Evolutionary conservation across 1,140 invertebrate genomes (phyloP), one percentile per base, ranked within the genome.

Genomic region (Elymnias hypermnestra): DNA sequence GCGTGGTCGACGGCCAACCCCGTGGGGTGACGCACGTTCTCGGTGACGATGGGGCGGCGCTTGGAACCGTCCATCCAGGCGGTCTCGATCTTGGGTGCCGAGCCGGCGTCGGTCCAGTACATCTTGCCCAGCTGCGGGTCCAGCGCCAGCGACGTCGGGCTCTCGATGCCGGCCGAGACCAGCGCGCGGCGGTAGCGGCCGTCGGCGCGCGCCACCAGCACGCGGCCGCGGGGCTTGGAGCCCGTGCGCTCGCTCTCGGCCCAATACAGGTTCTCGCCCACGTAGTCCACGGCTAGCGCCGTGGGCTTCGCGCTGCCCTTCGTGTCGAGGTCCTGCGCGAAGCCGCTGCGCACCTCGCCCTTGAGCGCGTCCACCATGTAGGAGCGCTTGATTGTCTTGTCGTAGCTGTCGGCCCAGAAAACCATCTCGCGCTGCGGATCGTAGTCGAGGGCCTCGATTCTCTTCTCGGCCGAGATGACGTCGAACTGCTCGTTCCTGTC

Each of bases 41-140:
- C 93, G 0, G 90, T 91, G 1, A 98, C 92, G 1, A 99, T 66
- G 0, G 93, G 90, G 49, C 92, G 88, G 3, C 96, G 88, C 66
- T 94, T 94, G 0, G 91, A 94, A 0, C 98, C 98, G 65, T 98
- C 97, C 95, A 99, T 97, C 96, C 96, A 98, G 7, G 95, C 90
- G 0, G 92, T 90, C 75, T 97, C 95, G 42, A 98, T 97, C 72
- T 95, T 93, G 3, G 97, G 92, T 12, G 90, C 89, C 2, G 90
- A 90, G 9, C 95, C 95, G 3, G 92, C 92, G 74, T 98, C 95
- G 0, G 95, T 90, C 96, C 96, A 98, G 70, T 94, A 95, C 88
- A 98, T 91, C 47, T 91, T 88, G 5, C 96, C 97, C 37, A 89
- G 71, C 59, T 95, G 91, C 0, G 97, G 96, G 87, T 98, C 95